Conservation (phyloP, 1,140 invertebrate genomes). For the Ganaspis sp. region DNA sequence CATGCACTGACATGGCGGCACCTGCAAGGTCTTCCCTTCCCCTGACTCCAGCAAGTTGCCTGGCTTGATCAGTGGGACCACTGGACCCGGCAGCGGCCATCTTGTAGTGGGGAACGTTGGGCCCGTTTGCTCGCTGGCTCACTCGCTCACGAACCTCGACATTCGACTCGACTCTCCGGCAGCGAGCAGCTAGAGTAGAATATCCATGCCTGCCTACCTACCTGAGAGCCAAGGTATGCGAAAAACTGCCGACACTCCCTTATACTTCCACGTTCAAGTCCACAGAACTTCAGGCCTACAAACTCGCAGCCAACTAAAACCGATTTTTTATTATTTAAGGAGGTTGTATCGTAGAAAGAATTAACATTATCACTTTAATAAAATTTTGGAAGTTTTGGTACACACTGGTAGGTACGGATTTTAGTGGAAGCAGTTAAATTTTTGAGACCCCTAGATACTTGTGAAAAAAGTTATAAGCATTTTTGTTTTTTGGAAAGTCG, state of each 20-base stretch:
- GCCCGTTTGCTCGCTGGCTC: slow-evolving; percentile 42
- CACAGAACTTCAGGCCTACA: neutral
- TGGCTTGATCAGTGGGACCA: slow-evolving; percentile 63
- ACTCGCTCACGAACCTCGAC: slow-evolving; percentile 46
- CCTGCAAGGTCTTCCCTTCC: slow-evolving; percentile 72
- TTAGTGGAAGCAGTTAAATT: no score
- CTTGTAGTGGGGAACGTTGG: slow-evolving; percentile 70
- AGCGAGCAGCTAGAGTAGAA: slow-evolving; percentile 44
- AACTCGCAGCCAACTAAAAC: neutral
- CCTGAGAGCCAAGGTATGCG: slow-evolving; percentile 64
- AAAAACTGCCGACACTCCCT: slow-evolving; percentile 57
- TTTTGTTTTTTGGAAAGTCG: no score
- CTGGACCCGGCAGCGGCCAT: slow-evolving; percentile 71
- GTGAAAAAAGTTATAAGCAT: no score
- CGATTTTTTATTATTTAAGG: neutral
- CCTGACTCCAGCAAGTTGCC: slow-evolving; percentile 59
- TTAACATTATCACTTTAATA: no score
- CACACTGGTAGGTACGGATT: no score
- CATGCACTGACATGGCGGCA: slow-evolving; percentile 77
- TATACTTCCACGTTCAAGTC: slow-evolving; percentile 48
- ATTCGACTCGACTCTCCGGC: slow-evolving; percentile 52
- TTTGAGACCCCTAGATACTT: no score
- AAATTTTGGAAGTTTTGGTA: no score
- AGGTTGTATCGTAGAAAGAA: neutral
- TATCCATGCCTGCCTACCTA: slow-evolving; percentile 54